Base-by-base conservation (phyloP, 2,113 vertebrate species). In the Gasterosteus aculeatus region DNA sequence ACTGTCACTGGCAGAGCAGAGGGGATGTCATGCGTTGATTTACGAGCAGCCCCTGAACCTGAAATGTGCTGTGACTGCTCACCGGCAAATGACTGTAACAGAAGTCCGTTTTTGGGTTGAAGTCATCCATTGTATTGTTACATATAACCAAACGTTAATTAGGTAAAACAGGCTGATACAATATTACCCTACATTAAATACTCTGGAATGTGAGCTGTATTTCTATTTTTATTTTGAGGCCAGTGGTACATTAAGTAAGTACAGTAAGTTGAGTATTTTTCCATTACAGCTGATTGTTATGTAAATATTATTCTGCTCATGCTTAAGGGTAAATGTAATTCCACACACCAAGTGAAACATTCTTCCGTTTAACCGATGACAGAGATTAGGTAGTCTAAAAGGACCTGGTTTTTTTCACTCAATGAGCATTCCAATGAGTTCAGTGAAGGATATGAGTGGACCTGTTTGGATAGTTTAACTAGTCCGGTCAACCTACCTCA, bases 21-120 rank as follows among this genome's bases (percentile, higher is more conserved):
- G 68, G 49, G 53, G 60, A 78, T 77, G 84, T 76, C 75, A 64
- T 39, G 44, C 54, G 49, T 41, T 91, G 90, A 92, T 91, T 90
- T 82, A 89, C 88, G 89, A 67, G 79, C 5, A 44, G 63, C 68
- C 51, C 46, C 18, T 47, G 70, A 84, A 44, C 62, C 85, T 67
- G 22, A 5, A 19, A 82, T 81, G 82, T 64, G 85, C 78, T 77
- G 51, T 62, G 56, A 56, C 75, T 72, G 69, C 63, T 14, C 1
- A 57, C 42, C 56, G 26, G 56, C 1, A 0, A 62, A 54, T 71
- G 67, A 62, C 57, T 70, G 68, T 62, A 83, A 70, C 69, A 84
- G 57, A 81, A 82, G 82, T 75, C 81, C 57, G 15, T 46, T 58
- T 80, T 19, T 51, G 31, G 71, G 51, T 74, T 72, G 54, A 87